Base-by-base conservation (phyloP, 1,140 invertebrate genomes). In the Penaeus indicus region DNA sequence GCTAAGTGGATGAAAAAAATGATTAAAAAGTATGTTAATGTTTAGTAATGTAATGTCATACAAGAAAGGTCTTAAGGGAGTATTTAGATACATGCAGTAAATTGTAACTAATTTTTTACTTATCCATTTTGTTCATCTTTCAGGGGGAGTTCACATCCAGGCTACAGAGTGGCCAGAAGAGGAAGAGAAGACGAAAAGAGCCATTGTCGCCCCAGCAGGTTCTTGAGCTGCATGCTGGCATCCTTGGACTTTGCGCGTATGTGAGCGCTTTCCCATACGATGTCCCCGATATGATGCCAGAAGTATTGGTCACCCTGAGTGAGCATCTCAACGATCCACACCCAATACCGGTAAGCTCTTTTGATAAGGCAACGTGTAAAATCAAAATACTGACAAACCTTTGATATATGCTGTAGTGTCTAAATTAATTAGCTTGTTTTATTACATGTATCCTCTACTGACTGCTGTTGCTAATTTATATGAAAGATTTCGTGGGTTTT, bases 201-300 rank as follows among this genome's bases (percentile, higher is more conserved):
- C 69, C 75, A 79, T 27, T 89, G 22, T 61, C 64, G 25, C 27
- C 87, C 42, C 81, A 79, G 61, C 13, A 90, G 54, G n/a, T 90
- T 21, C 32, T 80, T 54, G 92, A 93, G 89, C 91, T 94, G 11
- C 97, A 98, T 93, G 95, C 96, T 67, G 97, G 97, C 60, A 95
- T 99, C 61, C 94, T 99, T 5, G 97, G 97, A 18, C 93, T 99
- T 47, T 97, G 97, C 92, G 96, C 97, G 3, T 97, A 97, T 92
- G 95, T 99, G 19, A 95, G 95, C 90, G 97, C 97, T 13, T 95
- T 96, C 93, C 98, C 98, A 0, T 99, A 99, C 92, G 96, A 97
- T 92, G 95, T 99, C 63, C 97, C 97, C 3, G 94, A 96, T 60
- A 96, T 95, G 92, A 93, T 99, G 86, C 97, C 98, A 22, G 94